A percentile compares a stretch with the other conserved stretches of the same genome.
Conservation (phyloP, 1,140 invertebrate species). For the Brachionus sp. region DNA sequence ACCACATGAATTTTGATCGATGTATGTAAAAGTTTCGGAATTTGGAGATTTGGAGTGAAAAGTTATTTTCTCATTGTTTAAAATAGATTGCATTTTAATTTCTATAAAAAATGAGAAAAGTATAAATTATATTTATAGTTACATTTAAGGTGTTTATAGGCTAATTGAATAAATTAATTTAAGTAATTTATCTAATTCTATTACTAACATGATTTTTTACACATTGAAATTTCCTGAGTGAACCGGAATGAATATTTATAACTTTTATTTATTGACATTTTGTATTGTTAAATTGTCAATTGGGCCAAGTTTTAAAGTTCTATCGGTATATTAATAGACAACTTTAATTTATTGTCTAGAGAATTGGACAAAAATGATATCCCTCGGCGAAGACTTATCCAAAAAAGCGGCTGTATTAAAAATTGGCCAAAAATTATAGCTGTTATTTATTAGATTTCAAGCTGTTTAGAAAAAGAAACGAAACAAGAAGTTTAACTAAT, state of each 20-base stretch:
- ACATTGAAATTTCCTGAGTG: slow-evolving; percentile 19
- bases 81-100: too few species aligned
- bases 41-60: neutral
- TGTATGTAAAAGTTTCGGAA: neutral
- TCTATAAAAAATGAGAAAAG: neutral
- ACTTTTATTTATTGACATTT: neutral
- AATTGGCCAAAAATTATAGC: neutral
- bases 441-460: neutral
- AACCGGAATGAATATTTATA: slow-evolving; percentile 39
- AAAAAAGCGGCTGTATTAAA: neutral
- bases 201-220: slow-evolving; percentile 38
- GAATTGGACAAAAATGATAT: neutral
- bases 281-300: neutral
- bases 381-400: neutral
- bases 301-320: neutral
- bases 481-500: neutral
- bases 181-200: neutral
- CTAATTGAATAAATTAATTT: slow-evolving; percentile 12
- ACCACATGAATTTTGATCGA: neutral
- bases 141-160: neutral
- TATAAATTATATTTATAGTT: neutral
- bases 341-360: neutral
- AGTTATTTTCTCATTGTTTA: neutral
- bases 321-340: neutral
- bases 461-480: neutral